These are phyloP conservation scores for Barbus barbus DNA, from an alignment of 2,113 vertebrate species.

Conservation along the genomic window DNA sequence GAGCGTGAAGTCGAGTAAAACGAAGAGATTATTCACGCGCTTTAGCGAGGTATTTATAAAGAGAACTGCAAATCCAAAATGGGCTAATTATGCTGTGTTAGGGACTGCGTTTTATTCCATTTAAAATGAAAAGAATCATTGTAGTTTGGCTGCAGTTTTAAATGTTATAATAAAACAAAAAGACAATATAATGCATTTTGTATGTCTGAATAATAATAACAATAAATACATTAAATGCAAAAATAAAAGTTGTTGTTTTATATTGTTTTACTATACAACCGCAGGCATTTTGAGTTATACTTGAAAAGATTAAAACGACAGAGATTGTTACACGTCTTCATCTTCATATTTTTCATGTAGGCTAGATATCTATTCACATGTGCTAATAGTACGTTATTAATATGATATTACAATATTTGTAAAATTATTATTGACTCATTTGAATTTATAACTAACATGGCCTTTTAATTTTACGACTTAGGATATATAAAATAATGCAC, in stretches of 20 bases:
- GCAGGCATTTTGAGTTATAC: neutral
- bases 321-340: too few species aligned
- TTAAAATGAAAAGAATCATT: too few species aligned
- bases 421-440: too few species aligned
- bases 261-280: too few species aligned
- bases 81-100: neutral
- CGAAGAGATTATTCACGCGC: slow-evolving; percentile 22
- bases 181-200: neutral
- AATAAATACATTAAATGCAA: neutral
- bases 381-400: neutral
- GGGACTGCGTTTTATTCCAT: neutral
- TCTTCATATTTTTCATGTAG: too few species aligned
- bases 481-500: too few species aligned
- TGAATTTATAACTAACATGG: too few species aligned
- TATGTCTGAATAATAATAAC: neutral
- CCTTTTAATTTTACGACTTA: too few species aligned
- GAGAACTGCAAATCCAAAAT: neutral
- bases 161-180: neutral
- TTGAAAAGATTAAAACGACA: neutral
- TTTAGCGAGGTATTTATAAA: slow-evolving; percentile 5
- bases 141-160: neutral
- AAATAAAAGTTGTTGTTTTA: neutral
- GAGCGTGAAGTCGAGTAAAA: slow-evolving; percentile 11
- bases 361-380: too few species aligned
- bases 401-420: neutral